Percentiles rank a stretch among this genome's conserved stretches.
phyloP scores from a whole-genome alignment of 2,797 vertebrate species.

The Myiotriccus ornatus region DNA sequence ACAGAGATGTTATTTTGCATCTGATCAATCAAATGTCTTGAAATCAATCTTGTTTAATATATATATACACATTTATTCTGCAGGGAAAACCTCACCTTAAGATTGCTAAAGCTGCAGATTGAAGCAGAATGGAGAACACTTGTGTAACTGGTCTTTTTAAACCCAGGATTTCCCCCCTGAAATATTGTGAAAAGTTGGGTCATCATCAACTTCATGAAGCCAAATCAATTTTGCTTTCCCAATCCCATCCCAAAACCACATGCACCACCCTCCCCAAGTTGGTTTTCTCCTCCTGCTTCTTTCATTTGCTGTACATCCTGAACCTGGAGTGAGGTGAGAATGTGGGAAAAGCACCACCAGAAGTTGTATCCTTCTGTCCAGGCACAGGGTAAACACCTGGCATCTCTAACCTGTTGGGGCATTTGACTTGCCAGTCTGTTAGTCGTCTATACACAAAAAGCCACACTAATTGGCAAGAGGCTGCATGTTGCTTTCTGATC shows the following conservation, averaged over 20 bases:
- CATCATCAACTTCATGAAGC: background rate
- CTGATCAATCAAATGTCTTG: background rate
- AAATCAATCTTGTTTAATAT: background rate
- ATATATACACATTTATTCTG: background rate
- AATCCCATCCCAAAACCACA: background rate
- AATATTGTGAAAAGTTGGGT: background rate
- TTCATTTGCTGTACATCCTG: background rate
- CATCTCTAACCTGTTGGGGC: background rate
- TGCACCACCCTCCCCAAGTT: background rate
- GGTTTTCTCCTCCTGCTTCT: background rate
- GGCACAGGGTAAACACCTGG: background rate
- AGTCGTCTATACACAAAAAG: background rate
- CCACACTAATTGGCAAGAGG: background rate
- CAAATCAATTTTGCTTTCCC: background rate
- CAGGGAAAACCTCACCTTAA: background rate
- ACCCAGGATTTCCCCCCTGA: background rate
- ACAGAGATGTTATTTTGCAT: background rate
- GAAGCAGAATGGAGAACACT: background rate
- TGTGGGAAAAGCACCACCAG: background rate
- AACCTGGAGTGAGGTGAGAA: background rate
- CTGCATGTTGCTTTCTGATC: background rate
- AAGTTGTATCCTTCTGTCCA: background rate
- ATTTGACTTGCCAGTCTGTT: background rate
- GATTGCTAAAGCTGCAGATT: background rate
- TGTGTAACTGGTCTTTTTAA: background rate